These are phyloP conservation scores for Vollenhovia emeryi DNA, from an alignment of 1,140 invertebrate genomes.

Conservation along the genomic window DNA sequence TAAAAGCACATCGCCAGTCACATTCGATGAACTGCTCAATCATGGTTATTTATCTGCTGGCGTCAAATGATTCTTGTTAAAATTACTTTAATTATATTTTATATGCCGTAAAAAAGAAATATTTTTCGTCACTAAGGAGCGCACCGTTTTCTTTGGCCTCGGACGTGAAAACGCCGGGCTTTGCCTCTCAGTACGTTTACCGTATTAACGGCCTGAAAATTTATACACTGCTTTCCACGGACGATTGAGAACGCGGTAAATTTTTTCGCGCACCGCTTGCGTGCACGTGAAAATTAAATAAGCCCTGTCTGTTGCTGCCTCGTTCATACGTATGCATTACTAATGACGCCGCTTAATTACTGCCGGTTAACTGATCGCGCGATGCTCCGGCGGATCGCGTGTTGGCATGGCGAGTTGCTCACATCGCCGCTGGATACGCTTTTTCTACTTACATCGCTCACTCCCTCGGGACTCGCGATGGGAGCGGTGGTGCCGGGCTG, in stretches of 20 bases:
- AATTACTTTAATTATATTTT: no score
- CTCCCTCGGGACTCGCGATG: slow-evolving; percentile 85
- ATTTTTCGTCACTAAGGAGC: no score
- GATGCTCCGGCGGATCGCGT: not conserved
- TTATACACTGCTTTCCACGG: not conserved
- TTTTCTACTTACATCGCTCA: slow-evolving; percentile 81
- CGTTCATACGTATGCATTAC: not conserved
- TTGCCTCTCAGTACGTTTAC: no score
- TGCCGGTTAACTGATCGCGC: not conserved
- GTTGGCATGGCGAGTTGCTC: not conserved
- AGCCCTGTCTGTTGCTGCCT: not conserved
- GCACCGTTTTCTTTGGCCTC: no score
- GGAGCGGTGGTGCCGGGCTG: slow-evolving; percentile 81
- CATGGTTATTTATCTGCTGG: no score
- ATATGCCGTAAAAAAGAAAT: no score
- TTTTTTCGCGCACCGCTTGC: not conserved
- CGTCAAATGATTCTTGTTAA: no score
- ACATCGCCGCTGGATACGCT: not conserved
- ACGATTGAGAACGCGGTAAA: not conserved
- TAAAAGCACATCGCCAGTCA: no score
- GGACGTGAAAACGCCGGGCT: no score
- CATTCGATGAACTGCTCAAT: no score
- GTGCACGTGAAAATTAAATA: slow-evolving; percentile 20
- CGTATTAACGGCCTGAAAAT: not conserved
- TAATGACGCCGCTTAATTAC: slow-evolving; percentile 32